Percentiles rank a stretch among this genome's conserved stretches.
These are phyloP conservation scores for Syrista parreyssii DNA, from an alignment of 2,888 invertebrate species.

Conservation along the genomic window DNA sequence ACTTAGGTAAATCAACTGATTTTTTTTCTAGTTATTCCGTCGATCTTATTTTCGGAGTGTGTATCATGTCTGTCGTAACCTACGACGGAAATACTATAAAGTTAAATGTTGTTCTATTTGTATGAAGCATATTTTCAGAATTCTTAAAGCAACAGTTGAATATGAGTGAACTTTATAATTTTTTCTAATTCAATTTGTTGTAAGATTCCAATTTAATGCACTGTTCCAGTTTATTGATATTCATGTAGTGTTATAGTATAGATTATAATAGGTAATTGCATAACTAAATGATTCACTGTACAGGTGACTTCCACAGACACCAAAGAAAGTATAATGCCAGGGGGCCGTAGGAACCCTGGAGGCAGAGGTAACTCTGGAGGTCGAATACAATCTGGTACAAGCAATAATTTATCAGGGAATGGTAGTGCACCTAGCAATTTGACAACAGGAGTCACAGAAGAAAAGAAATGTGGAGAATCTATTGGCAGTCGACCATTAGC, in stretches of 20 bases:
- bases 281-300: background rate
- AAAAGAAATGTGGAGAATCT: conserved; percentile 50
- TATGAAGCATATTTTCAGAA: background rate
- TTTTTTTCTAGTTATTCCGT: background rate
- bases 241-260: conserved; percentile 21
- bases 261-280: conserved; percentile 14
- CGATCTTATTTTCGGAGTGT: conserved; percentile 25
- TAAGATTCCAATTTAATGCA: conserved; percentile 5
- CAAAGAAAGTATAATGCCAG: conserved; percentile 65
- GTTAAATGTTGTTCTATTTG: background rate
- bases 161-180: background rate
- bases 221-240: conserved; percentile 13
- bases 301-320: conserved; percentile 58
- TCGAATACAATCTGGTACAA: conserved; percentile 63
- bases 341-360: conserved; percentile 57
- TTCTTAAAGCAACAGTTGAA: background rate
- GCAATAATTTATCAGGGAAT: conserved; percentile 29
- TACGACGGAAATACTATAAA: conserved; percentile 38
- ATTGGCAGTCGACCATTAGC: conserved; percentile 67
- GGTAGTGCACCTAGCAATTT: conserved; percentile 30
- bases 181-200: conserved; percentile 11
- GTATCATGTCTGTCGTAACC: conserved; percentile 40
- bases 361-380: conserved; percentile 46
- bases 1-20: conserved; percentile 11
- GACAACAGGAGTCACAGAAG: conserved; percentile 36